phyloP scores from a whole-genome alignment of 2,888 invertebrate species.

The Morpho helenor region DNA sequence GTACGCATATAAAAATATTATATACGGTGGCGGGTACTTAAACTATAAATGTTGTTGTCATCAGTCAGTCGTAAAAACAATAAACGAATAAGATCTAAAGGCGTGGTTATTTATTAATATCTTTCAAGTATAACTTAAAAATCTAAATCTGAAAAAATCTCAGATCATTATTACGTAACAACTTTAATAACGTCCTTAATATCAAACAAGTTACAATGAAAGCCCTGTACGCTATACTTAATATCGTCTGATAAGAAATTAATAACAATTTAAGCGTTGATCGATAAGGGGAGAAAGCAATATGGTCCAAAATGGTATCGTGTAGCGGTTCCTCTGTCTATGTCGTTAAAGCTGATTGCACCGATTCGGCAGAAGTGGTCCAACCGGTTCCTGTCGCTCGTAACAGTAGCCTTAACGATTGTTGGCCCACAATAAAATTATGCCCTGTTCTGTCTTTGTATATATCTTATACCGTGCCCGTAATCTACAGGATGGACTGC shows the following conservation, averaged over 20 bases:
- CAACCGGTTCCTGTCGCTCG: constrained; percentile 57
- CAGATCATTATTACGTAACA: background rate
- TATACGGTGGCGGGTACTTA: too few relatives aligned
- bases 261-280: constrained; percentile 39
- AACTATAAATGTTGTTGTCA: too few relatives aligned
- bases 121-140: too few relatives aligned
- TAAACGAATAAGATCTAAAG: too few relatives aligned
- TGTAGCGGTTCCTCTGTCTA: constrained; percentile 32
- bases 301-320: constrained; percentile 29
- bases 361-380: constrained; percentile 55
- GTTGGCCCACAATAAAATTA: constrained; percentile 63
- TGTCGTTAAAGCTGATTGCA: constrained; percentile 48
- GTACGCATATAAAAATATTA: too few relatives aligned
- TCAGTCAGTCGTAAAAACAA: too few relatives aligned
- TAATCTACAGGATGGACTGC: constrained; percentile 1
- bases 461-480: constrained; percentile 19
- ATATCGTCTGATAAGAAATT: constrained; percentile 39
- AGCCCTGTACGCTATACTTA: constrained; percentile 29
- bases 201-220: constrained; percentile 12
- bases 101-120: too few relatives aligned
- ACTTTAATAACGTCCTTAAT: background rate
- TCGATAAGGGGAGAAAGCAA: constrained; percentile 43
- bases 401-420: constrained; percentile 71
- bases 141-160: too few relatives aligned
- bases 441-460: constrained; percentile 49